phyloP scores from a whole-genome alignment of 2,797 vertebrate species.

The Clarias fuscus region DNA sequence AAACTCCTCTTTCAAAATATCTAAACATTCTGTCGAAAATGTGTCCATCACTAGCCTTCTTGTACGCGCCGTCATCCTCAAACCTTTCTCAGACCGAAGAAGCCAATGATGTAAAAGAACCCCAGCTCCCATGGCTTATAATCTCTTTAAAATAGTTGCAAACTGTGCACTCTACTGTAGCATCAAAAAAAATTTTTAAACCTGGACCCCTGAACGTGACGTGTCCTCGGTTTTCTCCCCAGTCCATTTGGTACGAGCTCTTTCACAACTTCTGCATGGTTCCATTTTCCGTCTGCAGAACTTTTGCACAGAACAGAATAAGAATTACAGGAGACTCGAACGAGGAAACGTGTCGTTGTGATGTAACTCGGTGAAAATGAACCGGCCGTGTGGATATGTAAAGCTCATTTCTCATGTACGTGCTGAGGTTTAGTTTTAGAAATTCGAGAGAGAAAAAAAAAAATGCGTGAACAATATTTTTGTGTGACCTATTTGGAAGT shows the following conservation, averaged over 20 bases:
- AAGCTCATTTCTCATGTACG: slow-evolving; percentile 11
- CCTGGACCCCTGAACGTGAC: not conserved
- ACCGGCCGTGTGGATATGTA: not conserved
- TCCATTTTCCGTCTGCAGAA: not conserved
- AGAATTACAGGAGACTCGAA: slow-evolving; percentile 4
- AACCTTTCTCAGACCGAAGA: too few relatives aligned
- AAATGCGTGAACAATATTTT: slow-evolving; percentile 38
- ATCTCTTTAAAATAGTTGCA: not conserved
- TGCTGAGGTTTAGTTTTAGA: slow-evolving; percentile 27
- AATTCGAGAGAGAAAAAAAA: not conserved
- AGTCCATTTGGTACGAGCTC: too few relatives aligned
- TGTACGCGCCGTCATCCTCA: too few relatives aligned
- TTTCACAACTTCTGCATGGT: too few relatives aligned
- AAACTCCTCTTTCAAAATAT: too few relatives aligned
- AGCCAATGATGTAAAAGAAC: too few relatives aligned
- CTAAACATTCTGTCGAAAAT: too few relatives aligned
- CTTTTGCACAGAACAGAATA: slow-evolving; percentile 9
- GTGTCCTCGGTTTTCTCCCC: not conserved
- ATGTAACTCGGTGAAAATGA: slow-evolving; percentile 20
- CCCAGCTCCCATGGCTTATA: too few relatives aligned
- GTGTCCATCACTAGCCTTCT: too few relatives aligned
- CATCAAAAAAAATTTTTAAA: too few relatives aligned
- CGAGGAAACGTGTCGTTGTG: slow-evolving; percentile 12
- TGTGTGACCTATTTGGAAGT: slow-evolving; percentile 31
- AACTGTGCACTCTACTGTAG: not conserved